Evolutionary conservation across 2,113 vertebrate species (phyloP).

Genomic region (Serilophus lunatus): DNA sequence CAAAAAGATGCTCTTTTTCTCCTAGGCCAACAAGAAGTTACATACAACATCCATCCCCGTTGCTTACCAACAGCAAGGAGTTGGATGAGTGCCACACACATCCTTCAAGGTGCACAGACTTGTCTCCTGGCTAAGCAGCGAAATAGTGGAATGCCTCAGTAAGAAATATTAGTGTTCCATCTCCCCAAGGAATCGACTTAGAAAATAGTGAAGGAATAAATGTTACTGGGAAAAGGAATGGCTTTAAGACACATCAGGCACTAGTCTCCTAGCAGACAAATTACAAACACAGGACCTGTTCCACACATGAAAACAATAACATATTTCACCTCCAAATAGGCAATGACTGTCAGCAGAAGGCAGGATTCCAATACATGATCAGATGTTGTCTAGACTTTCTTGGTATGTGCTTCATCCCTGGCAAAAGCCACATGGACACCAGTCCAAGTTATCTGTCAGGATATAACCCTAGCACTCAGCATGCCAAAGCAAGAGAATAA

Average conservation of each 20-base stretch:
- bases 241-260: not conserved
- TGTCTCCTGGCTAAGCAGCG: not conserved
- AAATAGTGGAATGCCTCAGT: not conserved
- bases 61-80: not conserved
- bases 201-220: not conserved
- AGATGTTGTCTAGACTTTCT: not conserved
- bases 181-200: not conserved
- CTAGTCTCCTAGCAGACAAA: not conserved
- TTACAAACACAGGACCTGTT: not conserved
- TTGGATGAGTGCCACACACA: fast-evolving
- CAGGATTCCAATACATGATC: not conserved
- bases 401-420: not conserved
- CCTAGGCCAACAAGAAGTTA: not conserved
- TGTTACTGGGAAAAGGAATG: not conserved
- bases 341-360: not conserved
- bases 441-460: not conserved
- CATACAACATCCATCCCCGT: not conserved
- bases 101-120: not conserved
- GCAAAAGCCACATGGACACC: not conserved
- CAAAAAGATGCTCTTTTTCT: fast-evolving
- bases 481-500: not conserved
- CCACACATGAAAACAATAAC: fast-evolving
- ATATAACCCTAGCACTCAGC: not conserved
- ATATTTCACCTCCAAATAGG: not conserved
- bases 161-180: not conserved